These are phyloP conservation scores for Schizothorax lantsangensis DNA, from an alignment of 2,797 vertebrate genomes.

Conservation along the genomic window DNA sequence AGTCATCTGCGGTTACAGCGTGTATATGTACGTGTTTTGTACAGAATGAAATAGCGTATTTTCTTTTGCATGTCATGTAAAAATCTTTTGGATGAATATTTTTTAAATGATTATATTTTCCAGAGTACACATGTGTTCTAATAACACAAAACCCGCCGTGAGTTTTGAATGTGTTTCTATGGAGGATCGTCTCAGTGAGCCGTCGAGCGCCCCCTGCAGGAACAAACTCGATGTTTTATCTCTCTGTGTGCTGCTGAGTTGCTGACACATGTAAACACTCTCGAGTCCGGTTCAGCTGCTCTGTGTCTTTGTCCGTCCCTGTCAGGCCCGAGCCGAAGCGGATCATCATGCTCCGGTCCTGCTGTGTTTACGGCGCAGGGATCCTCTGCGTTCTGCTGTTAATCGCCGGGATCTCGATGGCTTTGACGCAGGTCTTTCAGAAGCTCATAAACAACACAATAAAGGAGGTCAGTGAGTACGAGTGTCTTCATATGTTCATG, in stretches of 20 bases:
- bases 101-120: background rate
- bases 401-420: constrained; percentile 73
- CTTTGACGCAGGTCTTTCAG: constrained; percentile 72
- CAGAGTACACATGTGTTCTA: background rate
- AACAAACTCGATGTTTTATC: accelerated
- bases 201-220: constrained; percentile 2
- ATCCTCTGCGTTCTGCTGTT: constrained; percentile 70
- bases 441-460: constrained; percentile 68
- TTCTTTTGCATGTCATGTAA: background rate
- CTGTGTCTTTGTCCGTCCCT: background rate
- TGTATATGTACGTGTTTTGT: too few relatives aligned
- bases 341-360: constrained; percentile 73
- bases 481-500: background rate
- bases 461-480: constrained; percentile 70
- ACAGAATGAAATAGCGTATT: background rate
- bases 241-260: background rate
- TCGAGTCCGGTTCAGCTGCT: background rate
- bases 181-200: background rate
- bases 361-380: constrained; percentile 72
- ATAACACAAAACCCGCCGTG: too few relatives aligned
- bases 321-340: background rate
- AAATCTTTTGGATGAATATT: background rate
- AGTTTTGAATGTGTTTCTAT: background rate
- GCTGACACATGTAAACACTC: constrained; percentile 25
- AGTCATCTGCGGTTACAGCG: accelerated